Base-by-base conservation (phyloP, 2,113 vertebrate genomes). In the Gymnorhina tibicen region DNA sequence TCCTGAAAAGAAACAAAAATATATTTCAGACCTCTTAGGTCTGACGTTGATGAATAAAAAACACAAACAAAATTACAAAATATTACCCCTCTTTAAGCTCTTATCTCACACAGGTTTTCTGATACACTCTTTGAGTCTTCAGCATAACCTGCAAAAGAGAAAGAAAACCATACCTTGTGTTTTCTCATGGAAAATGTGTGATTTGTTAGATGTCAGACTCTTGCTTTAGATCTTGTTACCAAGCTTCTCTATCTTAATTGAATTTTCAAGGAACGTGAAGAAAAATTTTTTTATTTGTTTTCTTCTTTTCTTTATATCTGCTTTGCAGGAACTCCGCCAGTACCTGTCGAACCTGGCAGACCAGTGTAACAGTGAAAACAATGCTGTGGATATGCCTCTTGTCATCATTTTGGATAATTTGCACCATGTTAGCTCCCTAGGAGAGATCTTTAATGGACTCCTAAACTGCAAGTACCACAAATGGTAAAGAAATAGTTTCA, bases 391-490 rank as follows among this genome's bases (percentile, higher is more conserved):
- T 84, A 97, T 99, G 98, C 99, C 99, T 13, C 98, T 99, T 5
- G 99, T 99, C 86, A 98, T 99, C 89, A 99, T 99, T 86, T 96
- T 99, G 97, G 99, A 99, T 96, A 99, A 99, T 96, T 95, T 99
- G 83, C 99, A 99, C 91, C 99, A 99, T 0, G 97, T 99, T 94
- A 99, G 99, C 97, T 99, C 99, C 6, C 97, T 99, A 60, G 99
- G 99, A 44, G 99, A 99, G 97, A 99, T 99, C 96, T 99, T 99
- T 92, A 99, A 99, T 4, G 99, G 99, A 10, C 98, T 99, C 53
- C 98, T 99, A 37, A 99, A 98, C 98, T 99, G 99, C 98, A 99
- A 99, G 96, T 99, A 98, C 98, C 99, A 99, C 66, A 98, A 98
- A 98, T 98, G 99, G 99, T 99, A 97, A 98, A 91, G 89, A 78